Base-by-base conservation (phyloP, 2,113 vertebrate genomes). In the Penelope pileata region DNA sequence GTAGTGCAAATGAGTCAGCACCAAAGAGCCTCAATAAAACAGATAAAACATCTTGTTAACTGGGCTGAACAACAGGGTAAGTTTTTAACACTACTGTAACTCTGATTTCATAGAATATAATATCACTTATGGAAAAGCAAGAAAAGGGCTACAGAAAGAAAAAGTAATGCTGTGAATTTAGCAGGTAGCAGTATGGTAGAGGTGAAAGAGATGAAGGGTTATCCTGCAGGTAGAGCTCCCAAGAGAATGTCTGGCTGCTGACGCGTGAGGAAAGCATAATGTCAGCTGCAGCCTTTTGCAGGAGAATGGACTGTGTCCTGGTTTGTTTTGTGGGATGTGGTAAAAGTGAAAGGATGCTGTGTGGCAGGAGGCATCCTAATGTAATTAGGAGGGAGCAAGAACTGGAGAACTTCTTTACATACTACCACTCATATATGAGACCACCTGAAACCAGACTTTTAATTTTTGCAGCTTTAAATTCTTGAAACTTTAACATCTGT, bases 81-180 rank as follows among this genome's bases (percentile, higher is more conserved):
- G 24, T 95, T 96, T 95, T 95, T 78, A 95, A 79, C 80, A 62
- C 54, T 85, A 69, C 67, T 64, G 84, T 95, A 95, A 95, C 93
- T 73, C 80, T 72, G 32, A 78, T 93, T 96, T 94, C 93, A 88
- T 77, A 95, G 94, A 94, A 90, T 66, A 92, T 96, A 91, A 95
- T 90, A 58, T 92, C 92, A 69, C 82, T 96, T 66, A 32, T 86
- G 62, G 58, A 85, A 90, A 96, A 94, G 58, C 64, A 88, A 79
- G 73, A 66, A 40, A 68, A 74, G 32, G 76, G 42, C 74, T 92
- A 43, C 43, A 78, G 76, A 93, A 88, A 42, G 51, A 93, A 16
- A 89, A 47, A 43, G 53, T 63, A 72, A 13, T 75, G 85, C 54
- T 94, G 40, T 67, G 78, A 53, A 64, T 91, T 66, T 53, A 56